phyloP scores from a whole-genome alignment of 2,888 invertebrate species.

The Corythucha ciliata region DNA sequence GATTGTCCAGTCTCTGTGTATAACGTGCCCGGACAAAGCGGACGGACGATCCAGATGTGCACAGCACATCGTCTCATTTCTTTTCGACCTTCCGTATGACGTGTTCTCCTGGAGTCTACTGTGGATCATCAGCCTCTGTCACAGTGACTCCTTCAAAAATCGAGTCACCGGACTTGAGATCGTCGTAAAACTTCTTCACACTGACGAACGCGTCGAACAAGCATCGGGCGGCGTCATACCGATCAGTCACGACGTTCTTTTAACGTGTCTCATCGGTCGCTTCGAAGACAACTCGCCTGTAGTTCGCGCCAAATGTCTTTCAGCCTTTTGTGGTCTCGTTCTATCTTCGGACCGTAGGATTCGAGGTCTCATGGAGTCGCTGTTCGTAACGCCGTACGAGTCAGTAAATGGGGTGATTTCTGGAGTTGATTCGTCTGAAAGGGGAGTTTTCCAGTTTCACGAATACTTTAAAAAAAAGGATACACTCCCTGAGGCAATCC shows the following conservation, averaged over 20 bases:
- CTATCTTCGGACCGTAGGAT: slow-evolving; percentile 1
- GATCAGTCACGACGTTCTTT: slow-evolving; percentile 38
- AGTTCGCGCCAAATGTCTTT: slow-evolving; percentile 54
- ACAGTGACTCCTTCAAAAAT: slow-evolving; percentile 42
- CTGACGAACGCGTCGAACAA: slow-evolving; percentile 21
- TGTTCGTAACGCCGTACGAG: slow-evolving; percentile 19
- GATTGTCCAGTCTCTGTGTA: slow-evolving; percentile 43
- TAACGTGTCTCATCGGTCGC: slow-evolving; percentile 48
- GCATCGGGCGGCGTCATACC: background rate
- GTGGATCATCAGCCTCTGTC: slow-evolving; percentile 39
- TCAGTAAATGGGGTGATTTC: slow-evolving; percentile 12
- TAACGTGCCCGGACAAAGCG: slow-evolving; percentile 43
- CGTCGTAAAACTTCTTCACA: slow-evolving; percentile 42
- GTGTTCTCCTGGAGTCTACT: slow-evolving; percentile 40
- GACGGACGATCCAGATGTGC: slow-evolving; percentile 43
- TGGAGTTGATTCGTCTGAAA: slow-evolving; percentile 14
- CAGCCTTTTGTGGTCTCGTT: slow-evolving; percentile 48
- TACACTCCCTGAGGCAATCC: background rate
- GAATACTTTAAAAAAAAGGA: slow-evolving; percentile 21
- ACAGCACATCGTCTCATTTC: slow-evolving; percentile 40
- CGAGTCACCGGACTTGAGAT: slow-evolving; percentile 47
- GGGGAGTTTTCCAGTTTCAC: slow-evolving; percentile 26
- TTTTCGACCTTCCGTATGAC: slow-evolving; percentile 39
- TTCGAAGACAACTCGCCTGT: slow-evolving; percentile 50
- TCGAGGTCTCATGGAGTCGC: slow-evolving; percentile 6